Base-by-base conservation (phyloP, 2,888 invertebrate genomes). In the Tolmerus cingulatus region DNA sequence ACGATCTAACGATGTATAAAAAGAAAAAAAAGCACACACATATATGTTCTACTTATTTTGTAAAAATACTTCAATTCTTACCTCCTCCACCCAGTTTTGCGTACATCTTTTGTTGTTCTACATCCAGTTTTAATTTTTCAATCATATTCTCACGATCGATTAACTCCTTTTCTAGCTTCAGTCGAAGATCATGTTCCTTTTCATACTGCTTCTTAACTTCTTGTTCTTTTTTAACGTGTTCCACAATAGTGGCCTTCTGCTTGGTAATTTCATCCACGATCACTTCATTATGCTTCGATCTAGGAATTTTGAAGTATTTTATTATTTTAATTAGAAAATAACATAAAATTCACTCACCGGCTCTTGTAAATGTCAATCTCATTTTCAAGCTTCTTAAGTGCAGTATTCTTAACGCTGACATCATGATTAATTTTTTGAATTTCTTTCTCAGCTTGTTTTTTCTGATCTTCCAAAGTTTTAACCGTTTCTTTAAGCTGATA, bases 361-460 rank as follows among this genome's bases (percentile, higher is more conserved):
- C 19, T 87, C 57, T 37, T 77, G 7, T 79, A 37, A 19, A 66
- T 81, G 14, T 87, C 79, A 19, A 87, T 19, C 2, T 88, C 88
- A 78, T 76, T 86, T 87, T 87, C 87, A 55, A 87, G 57, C 74
- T 87, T 87, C 34, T 87, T 82, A 7, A 87, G 14, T 66, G 57
- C 23, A 23, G 57, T n/a, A 34, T 77, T 66, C 34, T 88, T 87
- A 7, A 85, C 40, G 27, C 23, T 34, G 23, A 87, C 46, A 19
- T 88, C 86, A 8, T 57, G 57, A 8, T 46, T 77, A 5, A 87
- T 27, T 37, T 40, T 46, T 40, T 66, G 57, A 37, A 86, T 77
- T 78, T 88, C 66, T 37, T 77, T 87, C 19, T 87, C 86, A 23
- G 66, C 23, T 16, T 86, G 23, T 5, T 57, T 86, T 37, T 78